Evolutionary conservation across 2,888 invertebrate genomes (phyloP).

Genomic region (Andrena chrysosceles): DNA sequence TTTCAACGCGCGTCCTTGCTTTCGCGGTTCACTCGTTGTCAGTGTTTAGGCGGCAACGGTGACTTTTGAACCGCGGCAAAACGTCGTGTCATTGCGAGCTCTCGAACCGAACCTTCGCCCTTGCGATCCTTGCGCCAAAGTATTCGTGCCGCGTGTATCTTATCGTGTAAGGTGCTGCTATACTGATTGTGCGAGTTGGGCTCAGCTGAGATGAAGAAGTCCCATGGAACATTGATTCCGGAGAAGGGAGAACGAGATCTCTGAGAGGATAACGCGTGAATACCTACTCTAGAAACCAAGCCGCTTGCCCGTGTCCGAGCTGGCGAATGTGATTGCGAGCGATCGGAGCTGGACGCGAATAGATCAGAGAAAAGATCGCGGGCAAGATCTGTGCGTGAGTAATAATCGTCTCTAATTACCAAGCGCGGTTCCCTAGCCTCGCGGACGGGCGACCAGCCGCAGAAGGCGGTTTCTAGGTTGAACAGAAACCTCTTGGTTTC

Average conservation of each 20-base stretch:
- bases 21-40: not conserved
- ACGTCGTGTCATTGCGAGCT: too few species aligned
- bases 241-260: too few species aligned
- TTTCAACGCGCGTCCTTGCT: slow-evolving; percentile 39
- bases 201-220: too few species aligned
- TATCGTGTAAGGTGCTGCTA: too few species aligned
- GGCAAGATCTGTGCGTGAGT: slow-evolving; percentile 63
- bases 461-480: slow-evolving; percentile 83
- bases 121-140: too few species aligned
- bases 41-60: too few species aligned
- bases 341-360: not conserved
- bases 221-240: too few species aligned
- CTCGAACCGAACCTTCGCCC: too few species aligned
- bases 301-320: not conserved
- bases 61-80: too few species aligned
- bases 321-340: not conserved
- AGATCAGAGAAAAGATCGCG: slow-evolving; percentile 25
- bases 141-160: too few species aligned
- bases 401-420: slow-evolving; percentile 70
- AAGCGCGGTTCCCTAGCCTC: slow-evolving; percentile 20
- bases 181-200: too few species aligned
- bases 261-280: not conserved
- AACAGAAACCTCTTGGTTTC: slow-evolving; percentile 77
- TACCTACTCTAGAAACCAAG: not conserved
- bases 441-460: slow-evolving; percentile 43